phyloP scores from a whole-genome alignment of 2,888 invertebrate species.

The Drosophila picticornis region DNA sequence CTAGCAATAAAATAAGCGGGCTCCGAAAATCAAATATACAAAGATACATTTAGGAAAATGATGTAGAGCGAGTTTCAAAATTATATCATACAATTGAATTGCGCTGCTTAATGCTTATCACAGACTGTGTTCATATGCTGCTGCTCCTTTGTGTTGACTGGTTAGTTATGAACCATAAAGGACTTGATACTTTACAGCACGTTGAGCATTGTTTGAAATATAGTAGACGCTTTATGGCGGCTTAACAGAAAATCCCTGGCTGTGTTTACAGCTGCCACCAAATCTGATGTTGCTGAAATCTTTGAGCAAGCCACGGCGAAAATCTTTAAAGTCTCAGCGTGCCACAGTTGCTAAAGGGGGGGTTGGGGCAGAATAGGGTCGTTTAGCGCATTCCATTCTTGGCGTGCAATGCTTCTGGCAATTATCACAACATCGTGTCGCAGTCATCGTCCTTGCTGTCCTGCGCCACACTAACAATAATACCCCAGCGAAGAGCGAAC shows the following conservation, averaged over 20 bases:
- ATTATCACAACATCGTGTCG: constrained; percentile 78
- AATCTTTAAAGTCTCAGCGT: constrained; percentile 69
- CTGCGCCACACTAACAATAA: constrained; percentile 54
- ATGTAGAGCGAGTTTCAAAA: constrained; percentile 3
- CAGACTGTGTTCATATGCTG: constrained; percentile 18
- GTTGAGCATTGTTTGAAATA: constrained; percentile 49
- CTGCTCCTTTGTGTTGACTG: constrained; percentile 23
- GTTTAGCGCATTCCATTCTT: constrained; percentile 8
- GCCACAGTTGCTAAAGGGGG: constrained; percentile 21
- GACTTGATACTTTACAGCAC: constrained; percentile 53
- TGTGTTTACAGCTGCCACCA: constrained; percentile 62
- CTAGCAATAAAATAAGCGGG: not conserved
- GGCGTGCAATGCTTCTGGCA: constrained; percentile 58
- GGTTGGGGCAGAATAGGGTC: not conserved
- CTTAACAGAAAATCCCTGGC: constrained; percentile 65
- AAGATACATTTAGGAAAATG: not conserved
- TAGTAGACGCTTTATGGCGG: constrained; percentile 68
- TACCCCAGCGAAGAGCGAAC: constrained; percentile 33
- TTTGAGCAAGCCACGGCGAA: constrained; percentile 44
- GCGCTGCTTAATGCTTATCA: constrained; percentile 41
- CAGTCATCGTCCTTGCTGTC: constrained; percentile 63
- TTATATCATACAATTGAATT: constrained; percentile 47
- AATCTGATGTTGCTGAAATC: constrained; percentile 43
- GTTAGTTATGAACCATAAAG: constrained; percentile 59
- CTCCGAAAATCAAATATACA: not conserved